A percentile compares a stretch with the other conserved stretches of the same genome.
phyloP scores from a whole-genome alignment of 2,113 vertebrate species.

The Macrotis lagotis region DNA sequence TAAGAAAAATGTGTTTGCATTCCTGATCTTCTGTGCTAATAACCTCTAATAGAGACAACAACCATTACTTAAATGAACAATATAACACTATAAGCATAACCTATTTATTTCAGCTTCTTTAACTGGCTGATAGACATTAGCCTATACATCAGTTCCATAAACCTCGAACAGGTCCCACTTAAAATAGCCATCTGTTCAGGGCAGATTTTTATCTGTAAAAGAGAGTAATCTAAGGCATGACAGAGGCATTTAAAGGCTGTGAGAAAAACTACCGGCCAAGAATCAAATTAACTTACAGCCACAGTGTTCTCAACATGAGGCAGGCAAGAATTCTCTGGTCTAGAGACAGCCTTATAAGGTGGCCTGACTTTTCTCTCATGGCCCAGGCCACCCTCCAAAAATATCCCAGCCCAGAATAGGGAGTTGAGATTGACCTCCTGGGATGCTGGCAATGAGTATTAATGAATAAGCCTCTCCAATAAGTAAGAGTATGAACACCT shows the following conservation, averaged over 20 bases:
- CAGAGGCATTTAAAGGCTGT: conserved; percentile 48
- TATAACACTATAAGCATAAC: background rate
- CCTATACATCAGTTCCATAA: background rate
- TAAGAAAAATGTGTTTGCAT: background rate
- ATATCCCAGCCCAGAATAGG: conserved; percentile 72
- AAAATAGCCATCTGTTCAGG: conserved; percentile 13
- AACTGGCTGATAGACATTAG: background rate
- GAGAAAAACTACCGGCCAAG: conserved; percentile 69
- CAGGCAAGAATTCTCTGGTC: conserved; percentile 64
- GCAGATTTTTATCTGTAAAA: conserved; percentile 1
- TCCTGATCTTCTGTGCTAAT: background rate
- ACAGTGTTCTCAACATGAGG: conserved; percentile 46
- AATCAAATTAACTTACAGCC: conserved; percentile 55
- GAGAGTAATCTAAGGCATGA: conserved; percentile 39
- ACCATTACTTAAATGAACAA: background rate
- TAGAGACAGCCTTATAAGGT: conserved; percentile 79
- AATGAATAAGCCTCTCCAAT: conserved; percentile 41
- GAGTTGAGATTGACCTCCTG: conserved; percentile 64
- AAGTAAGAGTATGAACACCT: conserved; percentile 56
- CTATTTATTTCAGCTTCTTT: background rate
- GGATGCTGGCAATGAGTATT: conserved; percentile 39
- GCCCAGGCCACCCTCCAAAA: conserved; percentile 75
- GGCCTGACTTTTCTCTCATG: conserved; percentile 78
- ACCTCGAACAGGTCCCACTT: conserved; percentile 4
- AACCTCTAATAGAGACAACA: background rate